These are phyloP conservation scores for Lithobius niger DNA, from an alignment of 1,140 invertebrate genomes.

Conservation along the genomic window DNA sequence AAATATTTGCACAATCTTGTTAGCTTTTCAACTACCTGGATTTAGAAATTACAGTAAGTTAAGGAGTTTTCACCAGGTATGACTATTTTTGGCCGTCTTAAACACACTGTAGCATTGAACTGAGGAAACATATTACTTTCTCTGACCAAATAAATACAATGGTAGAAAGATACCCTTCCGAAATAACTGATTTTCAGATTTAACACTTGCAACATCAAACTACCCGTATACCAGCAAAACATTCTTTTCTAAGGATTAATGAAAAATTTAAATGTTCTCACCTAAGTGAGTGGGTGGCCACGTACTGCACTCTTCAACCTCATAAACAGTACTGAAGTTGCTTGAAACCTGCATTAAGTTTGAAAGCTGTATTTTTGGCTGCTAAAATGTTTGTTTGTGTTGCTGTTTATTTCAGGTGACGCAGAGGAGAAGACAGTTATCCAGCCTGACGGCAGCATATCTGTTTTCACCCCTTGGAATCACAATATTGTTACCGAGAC, in stretches of 20 bases:
- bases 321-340: neutral
- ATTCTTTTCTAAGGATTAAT: neutral
- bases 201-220: no score
- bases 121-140: neutral
- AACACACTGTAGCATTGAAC: neutral
- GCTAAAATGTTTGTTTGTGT: neutral
- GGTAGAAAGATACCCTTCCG: neutral
- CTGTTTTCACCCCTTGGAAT: conserved; percentile 61
- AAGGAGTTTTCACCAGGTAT: neutral
- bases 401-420: conserved; percentile 37
- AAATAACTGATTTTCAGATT: no score
- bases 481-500: conserved; percentile 73
- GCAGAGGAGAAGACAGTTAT: conserved; percentile 64
- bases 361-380: no score
- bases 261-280: neutral
- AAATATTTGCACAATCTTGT: neutral
- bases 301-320: neutral
- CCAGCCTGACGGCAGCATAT: conserved; percentile 64
- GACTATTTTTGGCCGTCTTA: neutral
- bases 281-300: neutral
- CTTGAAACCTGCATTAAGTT: neutral
- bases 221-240: neutral
- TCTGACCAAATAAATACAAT: neutral
- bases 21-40: neutral
- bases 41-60: neutral